A percentile compares a stretch with the other conserved stretches of the same genome.
Conservation (phyloP, 2,113 vertebrate genomes). For the Mirza zaza region DNA sequence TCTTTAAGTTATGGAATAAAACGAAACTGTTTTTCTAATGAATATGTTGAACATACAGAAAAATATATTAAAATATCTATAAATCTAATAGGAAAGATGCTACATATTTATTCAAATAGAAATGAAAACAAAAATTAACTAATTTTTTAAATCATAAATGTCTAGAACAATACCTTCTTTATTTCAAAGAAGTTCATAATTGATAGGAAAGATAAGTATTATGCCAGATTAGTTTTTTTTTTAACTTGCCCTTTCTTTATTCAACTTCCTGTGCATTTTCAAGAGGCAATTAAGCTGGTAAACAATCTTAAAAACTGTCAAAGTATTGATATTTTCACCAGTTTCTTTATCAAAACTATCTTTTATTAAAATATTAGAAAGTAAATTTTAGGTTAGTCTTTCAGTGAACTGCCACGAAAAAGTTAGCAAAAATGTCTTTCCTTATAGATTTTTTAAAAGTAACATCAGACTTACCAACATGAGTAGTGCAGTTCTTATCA, state of each 20-base stretch:
- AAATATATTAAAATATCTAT: constrained; percentile 13
- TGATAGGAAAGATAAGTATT: background rate
- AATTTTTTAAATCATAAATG: background rate
- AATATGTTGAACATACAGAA: background rate
- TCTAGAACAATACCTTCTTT: background rate
- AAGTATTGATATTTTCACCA: background rate
- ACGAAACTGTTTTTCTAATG: constrained; percentile 30
- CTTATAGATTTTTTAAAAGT: background rate
- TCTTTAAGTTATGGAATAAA: constrained; percentile 53
- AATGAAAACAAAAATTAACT: background rate
- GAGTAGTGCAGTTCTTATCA: background rate
- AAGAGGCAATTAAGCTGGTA: constrained; percentile 5
- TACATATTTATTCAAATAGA: background rate
- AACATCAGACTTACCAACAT: background rate
- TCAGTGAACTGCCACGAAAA: background rate
- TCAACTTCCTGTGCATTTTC: constrained; percentile 39
- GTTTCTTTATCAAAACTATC: constrained; percentile 37
- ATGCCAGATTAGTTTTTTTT: background rate
- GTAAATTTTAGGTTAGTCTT: constrained; percentile 36
- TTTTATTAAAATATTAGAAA: constrained; percentile 6
- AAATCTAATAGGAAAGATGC: background rate
- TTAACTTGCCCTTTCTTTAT: background rate
- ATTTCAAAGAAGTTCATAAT: constrained; percentile 7
- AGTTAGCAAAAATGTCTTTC: background rate
- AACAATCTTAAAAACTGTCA: constrained; percentile 25